These are phyloP conservation scores for Nemopilema nomurai DNA, from an alignment of 30 jellyfish, hydroid and myxozoan genomes.

Conservation along the genomic window DNA sequence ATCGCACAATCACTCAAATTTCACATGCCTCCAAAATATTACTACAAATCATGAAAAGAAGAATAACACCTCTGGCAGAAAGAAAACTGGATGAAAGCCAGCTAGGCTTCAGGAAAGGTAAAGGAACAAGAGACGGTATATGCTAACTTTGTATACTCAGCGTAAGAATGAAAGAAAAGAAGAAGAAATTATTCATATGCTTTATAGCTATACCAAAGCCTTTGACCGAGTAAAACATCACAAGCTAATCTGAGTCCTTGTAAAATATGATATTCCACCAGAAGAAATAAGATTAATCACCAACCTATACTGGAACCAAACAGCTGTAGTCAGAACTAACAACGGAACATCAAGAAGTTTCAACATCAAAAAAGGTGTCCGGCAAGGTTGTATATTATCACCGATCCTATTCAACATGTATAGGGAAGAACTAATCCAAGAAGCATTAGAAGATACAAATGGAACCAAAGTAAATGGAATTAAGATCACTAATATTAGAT, in stretches of 20 bases:
- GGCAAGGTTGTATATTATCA: conserved; percentile 64
- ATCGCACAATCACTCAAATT: conserved; percentile 31
- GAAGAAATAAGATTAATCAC: conserved; percentile 32
- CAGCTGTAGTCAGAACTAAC: conserved; percentile 32
- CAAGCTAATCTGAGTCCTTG: conserved; percentile 8
- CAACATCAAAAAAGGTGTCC: conserved; percentile 35
- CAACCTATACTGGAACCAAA: conserved; percentile 56
- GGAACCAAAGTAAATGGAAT: conserved; percentile 19
- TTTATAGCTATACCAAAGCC: conserved; percentile 56
- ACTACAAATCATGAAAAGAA: conserved; percentile 19
- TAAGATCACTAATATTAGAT: conserved; percentile 5
- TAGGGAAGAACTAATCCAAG: conserved; percentile 16
- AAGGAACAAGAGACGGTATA: conserved; percentile 46
- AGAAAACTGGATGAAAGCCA: conserved; percentile 17
- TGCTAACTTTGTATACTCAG: conserved; percentile 8
- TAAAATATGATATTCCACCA: conserved; percentile 2
- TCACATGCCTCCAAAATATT: conserved; percentile 36
- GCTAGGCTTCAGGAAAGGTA: conserved; percentile 42
- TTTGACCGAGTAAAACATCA: conserved; percentile 49
- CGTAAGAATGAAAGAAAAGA: conserved; percentile 18
- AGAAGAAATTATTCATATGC: conserved; percentile 29
- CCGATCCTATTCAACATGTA: conserved; percentile 27
- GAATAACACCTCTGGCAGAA: conserved; percentile 18
- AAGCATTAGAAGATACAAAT: conserved; percentile 1
- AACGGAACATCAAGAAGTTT: conserved; percentile 1